These are phyloP conservation scores for Carduelis carduelis DNA, from an alignment of 2,797 vertebrate genomes.

Conservation along the genomic window DNA sequence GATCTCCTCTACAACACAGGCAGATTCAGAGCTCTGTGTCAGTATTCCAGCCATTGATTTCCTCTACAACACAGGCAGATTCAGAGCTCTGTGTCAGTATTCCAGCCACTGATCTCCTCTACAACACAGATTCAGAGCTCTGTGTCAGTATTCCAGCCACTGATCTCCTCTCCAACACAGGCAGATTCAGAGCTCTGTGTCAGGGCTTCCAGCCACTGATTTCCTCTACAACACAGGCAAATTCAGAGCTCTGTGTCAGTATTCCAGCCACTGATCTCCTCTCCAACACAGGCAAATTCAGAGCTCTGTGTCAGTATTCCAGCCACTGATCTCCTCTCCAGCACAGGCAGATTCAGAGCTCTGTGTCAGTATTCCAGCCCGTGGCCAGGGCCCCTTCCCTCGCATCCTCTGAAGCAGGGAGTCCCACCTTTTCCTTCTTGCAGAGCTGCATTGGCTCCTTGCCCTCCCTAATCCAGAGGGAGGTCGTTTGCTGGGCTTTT, in stretches of 20 bases:
- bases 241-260: not conserved
- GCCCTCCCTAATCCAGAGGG: not conserved
- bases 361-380: not conserved
- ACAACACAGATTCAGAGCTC: not conserved
- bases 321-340: not conserved
- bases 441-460: not conserved
- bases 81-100: too few species aligned
- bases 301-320: too few species aligned
- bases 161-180: not conserved
- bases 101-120: not conserved
- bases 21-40: not conserved
- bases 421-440: constrained; percentile 63
- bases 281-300: not conserved
- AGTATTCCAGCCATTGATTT: not conserved
- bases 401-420: not conserved
- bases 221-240: not conserved
- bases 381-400: constrained; percentile 50
- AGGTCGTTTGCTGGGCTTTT: constrained; percentile 13
- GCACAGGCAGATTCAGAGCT: not conserved
- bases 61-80: not conserved
- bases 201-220: not conserved
- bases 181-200: not conserved
- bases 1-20: not conserved
- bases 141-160: too few species aligned
- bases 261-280: not conserved